Evolutionary conservation across 1,140 invertebrate genomes (phyloP), one percentile per base, ranked within the genome.

Genomic region (Hesperophylax magnus): DNA sequence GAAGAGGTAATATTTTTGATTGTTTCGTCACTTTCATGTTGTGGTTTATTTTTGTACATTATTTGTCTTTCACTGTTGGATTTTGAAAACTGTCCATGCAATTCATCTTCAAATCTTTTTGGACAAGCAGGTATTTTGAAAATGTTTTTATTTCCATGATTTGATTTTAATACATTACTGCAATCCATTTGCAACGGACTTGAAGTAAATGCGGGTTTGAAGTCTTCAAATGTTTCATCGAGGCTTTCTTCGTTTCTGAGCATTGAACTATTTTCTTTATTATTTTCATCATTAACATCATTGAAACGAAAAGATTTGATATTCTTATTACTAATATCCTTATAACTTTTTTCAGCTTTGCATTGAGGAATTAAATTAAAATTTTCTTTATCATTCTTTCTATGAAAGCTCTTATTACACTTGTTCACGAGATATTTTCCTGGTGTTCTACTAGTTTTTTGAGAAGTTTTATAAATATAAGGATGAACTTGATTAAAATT

Each of bases 151-250:
- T 34, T 67, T 14, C 34, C 7, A 15, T 17, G 24, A 67, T 31
- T n/a, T 47, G 39, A 47, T 39, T 39, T 39, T 8, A 9, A 8
- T 47, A 47, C 6, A 47, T 47, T 47, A 47, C 11, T 14, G 0
- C 8, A 9, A 14, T 14, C 1, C 58, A 67, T 22, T 67, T 67
- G 17, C 31, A 31, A 31, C 7, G 63, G 63, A 31, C 63, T 67
- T 11, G 63, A 67, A 67, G 63, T 67, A 67, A 67, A 67, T 67
- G 11, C n/a, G 8, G 63, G 63, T 31, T 31, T 22, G 17, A 67
- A 67, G 14, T 39, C 63, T 67, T 22, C 11, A 27, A 67, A 67
- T 15, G 31, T 17, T 67, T 31, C 63, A 67, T 67, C 31, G 5
- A n/a, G 1, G 24, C 11, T n/a, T 24, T 2, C 22, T 22, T 3